Evolutionary conservation across 1,140 invertebrate genomes (phyloP).

Genomic region (Streblospio benedicti): DNA sequence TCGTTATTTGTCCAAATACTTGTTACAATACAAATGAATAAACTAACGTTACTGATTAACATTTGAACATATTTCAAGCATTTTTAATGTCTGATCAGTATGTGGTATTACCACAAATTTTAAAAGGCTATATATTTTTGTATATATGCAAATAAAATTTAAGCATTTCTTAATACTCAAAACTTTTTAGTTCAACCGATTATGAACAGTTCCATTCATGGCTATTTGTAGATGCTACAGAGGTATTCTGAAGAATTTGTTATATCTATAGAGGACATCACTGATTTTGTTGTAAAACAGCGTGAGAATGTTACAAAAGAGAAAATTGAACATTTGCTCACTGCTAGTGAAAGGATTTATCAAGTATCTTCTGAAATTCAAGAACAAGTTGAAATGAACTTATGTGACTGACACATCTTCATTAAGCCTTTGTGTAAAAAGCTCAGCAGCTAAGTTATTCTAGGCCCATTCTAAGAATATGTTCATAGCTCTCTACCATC

Average conservation of each 20-base stretch:
- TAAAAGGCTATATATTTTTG: not conserved
- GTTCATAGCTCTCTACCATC: too few relatives aligned
- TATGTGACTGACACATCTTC: too few relatives aligned
- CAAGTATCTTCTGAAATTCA: too few relatives aligned
- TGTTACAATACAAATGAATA: not conserved
- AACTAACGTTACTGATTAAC: not conserved
- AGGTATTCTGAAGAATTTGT: conserved; percentile 29
- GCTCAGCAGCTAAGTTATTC: too few relatives aligned
- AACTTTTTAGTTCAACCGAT: not conserved
- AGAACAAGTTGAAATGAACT: too few relatives aligned
- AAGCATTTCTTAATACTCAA: not conserved
- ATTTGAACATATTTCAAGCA: not conserved
- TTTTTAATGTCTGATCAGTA: not conserved
- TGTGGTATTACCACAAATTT: not conserved
- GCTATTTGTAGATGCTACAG: conserved; percentile 23
- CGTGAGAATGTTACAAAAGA: conserved; percentile 14
- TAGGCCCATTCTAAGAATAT: too few relatives aligned
- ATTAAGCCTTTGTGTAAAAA: too few relatives aligned
- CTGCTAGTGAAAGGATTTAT: too few relatives aligned
- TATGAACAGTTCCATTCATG: not conserved
- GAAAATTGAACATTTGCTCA: too few relatives aligned
- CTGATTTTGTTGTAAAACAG: conserved; percentile 32
- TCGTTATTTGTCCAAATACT: not conserved
- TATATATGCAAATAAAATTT: not conserved
- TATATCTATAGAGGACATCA: conserved; percentile 32